Evolutionary conservation across 2,113 vertebrate species (phyloP).

Genomic region (Emydura subglobosa): DNA sequence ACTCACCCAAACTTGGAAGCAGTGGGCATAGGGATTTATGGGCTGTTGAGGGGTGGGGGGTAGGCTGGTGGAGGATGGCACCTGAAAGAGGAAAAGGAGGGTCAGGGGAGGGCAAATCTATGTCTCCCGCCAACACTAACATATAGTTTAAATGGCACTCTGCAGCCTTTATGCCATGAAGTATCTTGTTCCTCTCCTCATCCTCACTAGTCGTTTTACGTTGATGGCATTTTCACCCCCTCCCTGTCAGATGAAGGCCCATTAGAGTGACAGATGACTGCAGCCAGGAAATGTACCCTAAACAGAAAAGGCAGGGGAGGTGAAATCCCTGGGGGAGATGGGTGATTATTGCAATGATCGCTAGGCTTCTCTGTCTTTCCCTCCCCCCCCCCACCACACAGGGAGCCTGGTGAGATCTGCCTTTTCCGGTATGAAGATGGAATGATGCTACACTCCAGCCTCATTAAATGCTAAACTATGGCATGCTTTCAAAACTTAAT

Average conservation of each 20-base stretch:
- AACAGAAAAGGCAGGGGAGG: neutral
- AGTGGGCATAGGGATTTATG: neutral
- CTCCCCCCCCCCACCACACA: neutral
- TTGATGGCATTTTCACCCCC: neutral
- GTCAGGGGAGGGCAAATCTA: neutral
- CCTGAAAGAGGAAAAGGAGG: neutral
- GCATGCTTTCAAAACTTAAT: slow-evolving; percentile 10
- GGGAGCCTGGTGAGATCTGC: neutral
- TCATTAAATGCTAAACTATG: neutral
- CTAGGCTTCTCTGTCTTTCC: neutral
- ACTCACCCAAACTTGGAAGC: neutral
- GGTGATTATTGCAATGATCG: neutral
- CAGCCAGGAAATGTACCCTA: neutral
- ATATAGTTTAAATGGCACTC: neutral
- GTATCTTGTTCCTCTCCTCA: neutral
- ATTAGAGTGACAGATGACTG: neutral
- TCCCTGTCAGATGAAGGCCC: neutral
- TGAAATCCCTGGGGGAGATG: fast-evolving
- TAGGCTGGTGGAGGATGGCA: neutral
- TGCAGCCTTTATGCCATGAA: neutral
- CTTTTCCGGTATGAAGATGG: neutral
- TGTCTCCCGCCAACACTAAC: neutral
- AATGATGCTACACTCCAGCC: neutral
- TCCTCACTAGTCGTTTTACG: neutral
- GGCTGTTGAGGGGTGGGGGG: too few species aligned